A percentile compares a stretch with the other conserved stretches of the same genome.
These are phyloP conservation scores for Pomacea canaliculata DNA, from an alignment of 2,888 invertebrate genomes.

Conservation along the genomic window DNA sequence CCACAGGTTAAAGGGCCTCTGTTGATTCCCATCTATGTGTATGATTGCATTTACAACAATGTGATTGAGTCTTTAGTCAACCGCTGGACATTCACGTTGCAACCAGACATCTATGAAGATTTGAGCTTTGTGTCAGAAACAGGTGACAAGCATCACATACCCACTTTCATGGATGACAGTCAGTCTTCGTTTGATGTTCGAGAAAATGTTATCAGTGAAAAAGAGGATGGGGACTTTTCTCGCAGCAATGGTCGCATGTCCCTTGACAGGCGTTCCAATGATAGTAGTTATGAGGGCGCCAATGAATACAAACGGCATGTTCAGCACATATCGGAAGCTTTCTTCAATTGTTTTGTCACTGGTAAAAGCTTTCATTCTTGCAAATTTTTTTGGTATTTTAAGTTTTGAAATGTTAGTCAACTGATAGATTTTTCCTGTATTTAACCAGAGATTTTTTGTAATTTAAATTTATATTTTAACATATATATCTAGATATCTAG, in stretches of 20 bases:
- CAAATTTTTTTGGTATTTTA: too few species aligned
- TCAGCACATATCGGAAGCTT: slow-evolving; percentile 74
- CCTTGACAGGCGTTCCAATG: slow-evolving; percentile 54
- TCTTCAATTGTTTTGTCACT: slow-evolving; percentile 77
- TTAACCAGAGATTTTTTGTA: too few species aligned
- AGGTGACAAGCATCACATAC: slow-evolving; percentile 29
- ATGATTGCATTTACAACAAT: slow-evolving; percentile 76
- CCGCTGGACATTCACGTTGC: slow-evolving; percentile 35
- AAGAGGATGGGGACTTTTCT: slow-evolving; percentile 29
- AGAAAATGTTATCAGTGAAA: slow-evolving; percentile 28
- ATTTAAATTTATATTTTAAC: too few species aligned
- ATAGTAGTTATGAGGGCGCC: slow-evolving; percentile 47
- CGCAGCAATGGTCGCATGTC: slow-evolving; percentile 40
- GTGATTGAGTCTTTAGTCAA: slow-evolving; percentile 71
- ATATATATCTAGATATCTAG: too few species aligned
- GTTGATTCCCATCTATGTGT: slow-evolving; percentile 77
- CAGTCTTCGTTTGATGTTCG: slow-evolving; percentile 37
- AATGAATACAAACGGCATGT: slow-evolving; percentile 74
- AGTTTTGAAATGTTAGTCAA: too few species aligned
- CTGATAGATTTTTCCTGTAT: too few species aligned
- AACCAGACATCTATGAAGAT: slow-evolving; percentile 63
- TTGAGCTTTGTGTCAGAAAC: slow-evolving; percentile 51
- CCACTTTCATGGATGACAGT: slow-evolving; percentile 20
- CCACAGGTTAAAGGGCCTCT: slow-evolving; percentile 32
- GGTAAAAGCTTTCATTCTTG: slow-evolving; percentile 41